Base-by-base conservation (phyloP, 1,140 invertebrate genomes). In the Brachionus calyciflorus region DNA sequence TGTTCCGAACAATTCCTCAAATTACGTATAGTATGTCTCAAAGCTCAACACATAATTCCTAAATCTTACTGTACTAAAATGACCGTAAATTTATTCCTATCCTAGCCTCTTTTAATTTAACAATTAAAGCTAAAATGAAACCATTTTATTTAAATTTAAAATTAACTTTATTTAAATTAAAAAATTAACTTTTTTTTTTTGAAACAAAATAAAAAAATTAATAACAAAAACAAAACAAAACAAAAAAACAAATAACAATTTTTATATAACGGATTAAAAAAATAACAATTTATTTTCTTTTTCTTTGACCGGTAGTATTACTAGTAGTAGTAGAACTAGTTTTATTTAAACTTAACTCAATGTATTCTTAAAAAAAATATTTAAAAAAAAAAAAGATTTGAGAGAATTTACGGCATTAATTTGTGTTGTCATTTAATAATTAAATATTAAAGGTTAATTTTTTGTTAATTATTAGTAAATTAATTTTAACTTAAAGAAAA, bases 231-330 rank as follows among this genome's bases (percentile, higher is more conserved):
- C 40, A 63, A 44, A 12, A 37, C 19, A 44, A 41, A 44, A 44
- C 60, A 65, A 65, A 7, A 14, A 46, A 46, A 46, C 4, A 46
- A 46, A 46, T 14, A 46, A 46, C 14, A 46, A 7, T 14, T 46
- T 46, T 46, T 7, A 46, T 46, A 7, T 14, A 46, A n/a, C n/a
- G n/a, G n/a, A n/a, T n/a, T n/a, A n/a, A n/a, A n/a, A n/a, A n/a
- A n/a, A n/a, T n/a, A n/a, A n/a, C n/a, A n/a, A n/a, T n/a, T n/a
- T 63, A 65, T 65, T 65, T 65, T 65, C 60, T 65, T 65, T 65
- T 65, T 65, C 60, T 41, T 65, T 65, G 60, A 44, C 55, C 55
- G 55, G 55, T 26, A 60, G n/a, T n/a, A n/a, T n/a, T n/a, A n/a
- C 53, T 55, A 55, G 24, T 55, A 26, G 53, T 28, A 28, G 24